phyloP scores from a whole-genome alignment of 2,797 vertebrate species.

The Chelidonichthys spinosus region DNA sequence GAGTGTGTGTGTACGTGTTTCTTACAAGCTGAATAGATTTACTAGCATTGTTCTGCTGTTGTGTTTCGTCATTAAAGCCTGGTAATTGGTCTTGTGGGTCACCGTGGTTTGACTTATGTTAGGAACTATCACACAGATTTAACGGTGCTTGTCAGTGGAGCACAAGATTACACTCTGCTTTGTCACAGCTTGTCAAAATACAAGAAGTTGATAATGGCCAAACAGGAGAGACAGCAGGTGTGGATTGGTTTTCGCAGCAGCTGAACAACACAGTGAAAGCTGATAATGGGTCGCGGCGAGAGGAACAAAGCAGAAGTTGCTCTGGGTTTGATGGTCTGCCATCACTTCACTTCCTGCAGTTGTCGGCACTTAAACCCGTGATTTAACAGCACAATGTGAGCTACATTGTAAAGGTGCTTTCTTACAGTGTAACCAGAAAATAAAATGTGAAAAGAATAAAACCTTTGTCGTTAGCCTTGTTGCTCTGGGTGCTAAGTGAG shows the following conservation, averaged over 20 bases:
- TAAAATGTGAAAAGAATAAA: neutral
- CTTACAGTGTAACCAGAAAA: neutral
- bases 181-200: conserved; percentile 65
- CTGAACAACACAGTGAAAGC: conserved; percentile 50
- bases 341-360: neutral
- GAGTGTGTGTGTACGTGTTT: neutral
- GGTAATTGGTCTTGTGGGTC: conserved; percentile 28
- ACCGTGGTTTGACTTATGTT: conserved; percentile 32
- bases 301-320: conserved; percentile 19
- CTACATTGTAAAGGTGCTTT: neutral
- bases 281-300: conserved; percentile 57
- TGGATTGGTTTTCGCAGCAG: conserved; percentile 73
- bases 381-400: neutral
- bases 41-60: neutral
- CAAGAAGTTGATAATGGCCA: conserved; percentile 60
- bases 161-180: conserved; percentile 38
- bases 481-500: conserved; percentile 6
- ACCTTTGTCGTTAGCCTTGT: neutral
- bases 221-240: conserved; percentile 51
- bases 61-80: conserved; percentile 6
- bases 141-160: conserved; percentile 38
- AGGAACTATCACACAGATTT: conserved; percentile 36
- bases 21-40: neutral
- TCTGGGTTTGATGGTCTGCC: conserved; percentile 11
- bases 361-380: neutral